These are phyloP conservation scores for Philhelius pedissequus DNA, from an alignment of 2,888 invertebrate genomes.

Conservation along the genomic window DNA sequence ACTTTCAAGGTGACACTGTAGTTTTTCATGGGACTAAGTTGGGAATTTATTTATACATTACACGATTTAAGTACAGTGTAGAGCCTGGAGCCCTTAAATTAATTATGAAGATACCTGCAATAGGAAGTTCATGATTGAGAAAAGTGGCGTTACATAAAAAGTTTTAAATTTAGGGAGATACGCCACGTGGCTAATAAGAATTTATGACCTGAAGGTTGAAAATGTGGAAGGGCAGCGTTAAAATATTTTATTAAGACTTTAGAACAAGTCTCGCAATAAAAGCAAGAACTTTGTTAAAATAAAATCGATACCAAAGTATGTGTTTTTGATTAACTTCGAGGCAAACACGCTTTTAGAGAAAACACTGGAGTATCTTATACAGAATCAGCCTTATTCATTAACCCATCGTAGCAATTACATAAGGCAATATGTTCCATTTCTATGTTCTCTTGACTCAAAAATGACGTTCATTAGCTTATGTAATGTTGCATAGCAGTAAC, in stretches of 20 bases:
- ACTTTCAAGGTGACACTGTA: slow-evolving; percentile 34
- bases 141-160: not conserved
- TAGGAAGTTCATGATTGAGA: slow-evolving; percentile 11
- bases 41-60: not conserved
- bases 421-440: too few relatives aligned
- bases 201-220: not conserved
- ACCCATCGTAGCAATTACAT: too few relatives aligned
- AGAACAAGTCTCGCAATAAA: not conserved
- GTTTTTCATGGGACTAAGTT: slow-evolving; percentile 12
- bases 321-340: not conserved
- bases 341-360: not conserved
- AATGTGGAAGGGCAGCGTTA: not conserved
- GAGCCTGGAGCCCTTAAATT: slow-evolving; percentile 31
- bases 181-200: slow-evolving; percentile 19
- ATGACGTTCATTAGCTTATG: too few relatives aligned
- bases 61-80: slow-evolving; percentile 24
- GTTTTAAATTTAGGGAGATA: slow-evolving; percentile 9
- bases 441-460: too few relatives aligned
- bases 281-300: not conserved
- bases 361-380: too few relatives aligned
- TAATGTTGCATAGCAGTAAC: too few relatives aligned
- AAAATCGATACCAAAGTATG: not conserved
- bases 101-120: slow-evolving; percentile 37
- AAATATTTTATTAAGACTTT: not conserved
- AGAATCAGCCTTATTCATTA: too few relatives aligned